Percentiles rank a stretch among this genome's conserved stretches.
Evolutionary conservation across 35 echinoderm and acorn worm genomes (phyloP).

Genomic region (Strongylocentrotus purpuratus): DNA sequence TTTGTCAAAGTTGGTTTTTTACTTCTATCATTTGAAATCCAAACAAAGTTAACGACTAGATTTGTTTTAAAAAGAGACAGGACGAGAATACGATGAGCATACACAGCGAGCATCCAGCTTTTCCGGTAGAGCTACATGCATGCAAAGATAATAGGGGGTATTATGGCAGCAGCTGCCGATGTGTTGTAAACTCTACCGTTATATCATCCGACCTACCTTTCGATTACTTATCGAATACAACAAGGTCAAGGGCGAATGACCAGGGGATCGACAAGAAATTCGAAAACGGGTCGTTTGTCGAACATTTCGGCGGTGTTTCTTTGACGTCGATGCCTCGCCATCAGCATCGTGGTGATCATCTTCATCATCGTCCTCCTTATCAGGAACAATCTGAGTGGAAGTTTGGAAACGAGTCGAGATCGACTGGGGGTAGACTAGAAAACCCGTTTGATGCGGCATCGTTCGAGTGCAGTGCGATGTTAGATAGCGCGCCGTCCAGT

Average conservation of each 20-base stretch:
- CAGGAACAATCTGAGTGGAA: background rate
- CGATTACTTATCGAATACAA: background rate
- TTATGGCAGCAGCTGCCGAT: background rate
- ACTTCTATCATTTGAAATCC: background rate
- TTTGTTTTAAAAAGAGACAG: background rate
- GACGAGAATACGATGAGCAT: constrained; percentile 4
- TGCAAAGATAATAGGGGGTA: background rate
- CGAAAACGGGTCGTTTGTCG: background rate
- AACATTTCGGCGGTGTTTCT: background rate
- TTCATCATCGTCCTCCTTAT: background rate
- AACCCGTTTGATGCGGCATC: background rate
- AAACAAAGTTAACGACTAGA: background rate
- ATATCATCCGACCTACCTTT: background rate
- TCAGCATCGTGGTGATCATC: background rate
- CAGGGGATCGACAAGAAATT: background rate
- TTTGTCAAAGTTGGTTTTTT: background rate
- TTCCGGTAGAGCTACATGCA: background rate
- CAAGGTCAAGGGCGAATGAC: background rate
- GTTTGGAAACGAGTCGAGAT: constrained; percentile 20
- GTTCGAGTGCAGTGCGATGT: constrained; percentile 13
- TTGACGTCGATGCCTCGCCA: background rate
- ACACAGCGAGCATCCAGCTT: background rate
- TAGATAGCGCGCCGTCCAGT: background rate
- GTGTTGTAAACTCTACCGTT: background rate
- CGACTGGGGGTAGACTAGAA: background rate